Conservation (phyloP, 1,140 invertebrate genomes). For the Scaptomyza hsui region DNA sequence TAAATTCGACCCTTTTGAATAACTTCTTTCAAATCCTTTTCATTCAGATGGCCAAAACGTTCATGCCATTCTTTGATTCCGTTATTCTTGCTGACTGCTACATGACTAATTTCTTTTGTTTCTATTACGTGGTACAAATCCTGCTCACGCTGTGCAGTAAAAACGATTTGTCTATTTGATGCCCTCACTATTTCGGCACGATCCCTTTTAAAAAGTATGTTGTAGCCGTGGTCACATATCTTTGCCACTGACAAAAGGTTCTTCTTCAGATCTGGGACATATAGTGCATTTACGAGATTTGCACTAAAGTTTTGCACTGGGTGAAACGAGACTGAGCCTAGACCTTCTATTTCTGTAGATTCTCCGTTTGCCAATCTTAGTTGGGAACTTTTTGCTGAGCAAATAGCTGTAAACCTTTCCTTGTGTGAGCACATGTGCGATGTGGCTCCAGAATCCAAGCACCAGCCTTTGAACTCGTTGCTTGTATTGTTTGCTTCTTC, state of each 20-base stretch:
- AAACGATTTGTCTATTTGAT: slow-evolving; percentile 13
- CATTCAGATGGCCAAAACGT: slow-evolving; percentile 21
- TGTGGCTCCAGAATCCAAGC: not conserved
- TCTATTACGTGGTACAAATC: slow-evolving; percentile 5
- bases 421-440: not conserved
- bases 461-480: not conserved
- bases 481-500: no score
- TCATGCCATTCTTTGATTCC: slow-evolving; percentile 28
- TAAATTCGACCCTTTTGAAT: slow-evolving; percentile 15
- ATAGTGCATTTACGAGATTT: not conserved
- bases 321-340: no score
- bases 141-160: not conserved
- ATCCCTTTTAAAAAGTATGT: not conserved
- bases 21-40: slow-evolving; percentile 19
- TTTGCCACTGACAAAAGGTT: not conserved
- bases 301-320: no score
- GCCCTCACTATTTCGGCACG: slow-evolving; percentile 4
- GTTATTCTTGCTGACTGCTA: slow-evolving; percentile 1
- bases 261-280: not conserved
- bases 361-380: no score
- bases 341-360: no score
- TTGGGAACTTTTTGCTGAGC: not conserved
- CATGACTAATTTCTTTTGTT: not conserved
- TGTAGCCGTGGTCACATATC: not conserved
- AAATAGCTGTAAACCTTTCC: not conserved